Conservation (phyloP, 2,888 invertebrate genomes). For the Tanytarsus gracilentus region DNA sequence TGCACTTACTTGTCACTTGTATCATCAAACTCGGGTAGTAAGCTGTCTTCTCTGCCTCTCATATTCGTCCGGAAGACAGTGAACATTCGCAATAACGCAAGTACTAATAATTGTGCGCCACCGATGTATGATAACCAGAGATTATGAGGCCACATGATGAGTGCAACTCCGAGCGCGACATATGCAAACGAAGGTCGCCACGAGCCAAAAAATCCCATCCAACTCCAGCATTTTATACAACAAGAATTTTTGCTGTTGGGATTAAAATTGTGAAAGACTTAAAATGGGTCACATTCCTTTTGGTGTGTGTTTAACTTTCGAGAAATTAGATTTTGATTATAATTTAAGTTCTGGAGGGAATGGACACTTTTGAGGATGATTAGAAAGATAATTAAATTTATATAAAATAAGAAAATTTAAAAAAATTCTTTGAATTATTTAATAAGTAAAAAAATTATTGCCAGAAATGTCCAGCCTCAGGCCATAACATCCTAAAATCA, state of each 20-base stretch:
- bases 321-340: not conserved
- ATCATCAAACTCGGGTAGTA: conserved; percentile 39
- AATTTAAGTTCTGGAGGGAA: not conserved
- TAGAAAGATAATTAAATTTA: too few relatives aligned
- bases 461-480: too few relatives aligned
- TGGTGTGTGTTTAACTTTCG: not conserved
- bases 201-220: conserved; percentile 34
- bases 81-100: conserved; percentile 44
- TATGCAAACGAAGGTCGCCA: conserved; percentile 41
- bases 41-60: conserved; percentile 38
- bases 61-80: conserved; percentile 36
- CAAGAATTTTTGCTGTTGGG: not conserved
- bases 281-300: not conserved
- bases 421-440: too few relatives aligned
- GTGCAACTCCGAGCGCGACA: conserved; percentile 37
- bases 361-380: too few relatives aligned
- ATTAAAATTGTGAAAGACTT: not conserved
- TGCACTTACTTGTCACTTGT: conserved; percentile 38
- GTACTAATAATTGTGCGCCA: conserved; percentile 42
- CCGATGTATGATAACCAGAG: conserved; percentile 48
- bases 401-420: too few relatives aligned
- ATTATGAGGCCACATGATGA: conserved; percentile 42
- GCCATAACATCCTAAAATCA: too few relatives aligned
- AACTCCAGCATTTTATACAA: conserved; percentile 17
- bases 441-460: too few relatives aligned